phyloP scores from a whole-genome alignment of 64 coral and sea anemone genomes.

The Anthopleura sola region DNA sequence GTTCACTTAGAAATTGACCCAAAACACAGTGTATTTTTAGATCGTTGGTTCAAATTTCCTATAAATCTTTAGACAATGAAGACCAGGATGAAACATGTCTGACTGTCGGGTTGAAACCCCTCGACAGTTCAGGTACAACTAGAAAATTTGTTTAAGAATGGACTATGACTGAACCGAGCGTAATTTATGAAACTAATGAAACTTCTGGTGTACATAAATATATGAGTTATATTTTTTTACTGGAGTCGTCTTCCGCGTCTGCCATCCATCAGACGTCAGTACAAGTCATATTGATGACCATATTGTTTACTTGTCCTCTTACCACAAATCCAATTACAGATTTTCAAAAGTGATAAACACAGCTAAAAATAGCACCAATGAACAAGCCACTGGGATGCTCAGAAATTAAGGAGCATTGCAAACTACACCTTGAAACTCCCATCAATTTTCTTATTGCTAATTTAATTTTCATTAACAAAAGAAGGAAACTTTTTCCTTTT shows the following conservation, averaged over 20 bases:
- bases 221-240: not conserved
- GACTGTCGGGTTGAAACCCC: not conserved
- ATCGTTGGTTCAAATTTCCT: not conserved
- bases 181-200: not conserved
- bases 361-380: slow-evolving; percentile 1
- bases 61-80: not conserved
- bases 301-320: not conserved
- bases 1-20: not conserved
- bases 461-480: not conserved
- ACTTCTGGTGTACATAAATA: not conserved
- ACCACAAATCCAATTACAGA: slow-evolving; percentile 8
- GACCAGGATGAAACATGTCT: not conserved
- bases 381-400: not conserved
- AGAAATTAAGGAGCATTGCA: not conserved
- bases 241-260: not conserved
- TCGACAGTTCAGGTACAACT: not conserved
- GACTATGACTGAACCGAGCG: not conserved
- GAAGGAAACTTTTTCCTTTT: not conserved
- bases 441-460: not conserved
- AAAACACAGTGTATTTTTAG: not conserved
- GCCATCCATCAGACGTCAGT: not conserved
- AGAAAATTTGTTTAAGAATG: not conserved
- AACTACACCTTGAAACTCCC: not conserved
- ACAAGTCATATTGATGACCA: not conserved
- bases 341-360: not conserved